Evolutionary conservation across 2,797 vertebrate genomes (phyloP).

Genomic region (Calcarius lapponicus): DNA sequence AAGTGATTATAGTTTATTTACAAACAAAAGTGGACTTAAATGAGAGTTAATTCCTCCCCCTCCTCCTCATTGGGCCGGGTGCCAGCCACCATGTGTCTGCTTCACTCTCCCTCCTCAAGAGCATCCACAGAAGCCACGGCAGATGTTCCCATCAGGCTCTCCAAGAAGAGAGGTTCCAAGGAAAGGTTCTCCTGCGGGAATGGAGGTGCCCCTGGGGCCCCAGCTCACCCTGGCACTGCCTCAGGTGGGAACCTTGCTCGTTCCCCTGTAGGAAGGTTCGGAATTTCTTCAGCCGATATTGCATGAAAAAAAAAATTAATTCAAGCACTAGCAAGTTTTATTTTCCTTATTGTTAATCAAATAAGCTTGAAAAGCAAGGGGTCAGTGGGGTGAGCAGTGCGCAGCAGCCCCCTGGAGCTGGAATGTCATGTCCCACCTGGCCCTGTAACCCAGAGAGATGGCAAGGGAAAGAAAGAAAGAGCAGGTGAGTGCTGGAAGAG

Average conservation of each 20-base stretch:
- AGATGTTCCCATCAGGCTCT: constrained; percentile 30
- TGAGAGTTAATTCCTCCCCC: constrained; percentile 68
- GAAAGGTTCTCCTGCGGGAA: not conserved
- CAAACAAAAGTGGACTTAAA: constrained; percentile 72
- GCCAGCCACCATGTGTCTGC: constrained; percentile 57
- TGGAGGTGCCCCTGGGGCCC: not conserved
- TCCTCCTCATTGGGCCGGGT: constrained; percentile 24
- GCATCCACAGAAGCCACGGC: constrained; percentile 33
- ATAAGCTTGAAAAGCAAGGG: not conserved
- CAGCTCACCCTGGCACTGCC: not conserved
- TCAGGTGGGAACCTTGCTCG: not conserved
- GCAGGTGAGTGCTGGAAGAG: not conserved
- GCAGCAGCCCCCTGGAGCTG: not conserved
- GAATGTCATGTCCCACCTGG: fast-evolving
- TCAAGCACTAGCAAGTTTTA: not conserved
- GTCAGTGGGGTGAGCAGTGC: fast-evolving
- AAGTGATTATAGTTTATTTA: constrained; percentile 76
- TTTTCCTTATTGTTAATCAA: not conserved
- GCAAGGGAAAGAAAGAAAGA: not conserved
- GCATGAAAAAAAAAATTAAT: not conserved
- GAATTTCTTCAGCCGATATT: not conserved
- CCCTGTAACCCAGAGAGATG: not conserved
- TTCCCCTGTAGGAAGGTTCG: not conserved
- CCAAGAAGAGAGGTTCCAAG: not conserved
- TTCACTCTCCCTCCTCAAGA: constrained; percentile 13